Conservation (phyloP, 2,113 vertebrate species). For the Sitta europaea region DNA sequence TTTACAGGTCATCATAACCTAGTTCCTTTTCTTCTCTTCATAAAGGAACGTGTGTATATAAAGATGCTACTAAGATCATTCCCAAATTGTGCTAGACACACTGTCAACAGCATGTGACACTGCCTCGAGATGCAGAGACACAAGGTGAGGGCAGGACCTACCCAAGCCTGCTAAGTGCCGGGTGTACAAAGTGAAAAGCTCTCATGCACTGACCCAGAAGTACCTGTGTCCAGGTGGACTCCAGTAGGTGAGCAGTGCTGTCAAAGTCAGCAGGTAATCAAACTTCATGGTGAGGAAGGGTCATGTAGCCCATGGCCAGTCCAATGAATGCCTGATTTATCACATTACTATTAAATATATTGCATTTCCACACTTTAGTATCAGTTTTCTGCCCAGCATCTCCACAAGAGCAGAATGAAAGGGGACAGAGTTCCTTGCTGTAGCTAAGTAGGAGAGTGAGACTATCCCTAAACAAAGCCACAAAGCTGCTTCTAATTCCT, state of each 20-base stretch:
- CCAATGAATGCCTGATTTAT: neutral
- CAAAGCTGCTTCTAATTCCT: neutral
- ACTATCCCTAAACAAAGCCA: neutral
- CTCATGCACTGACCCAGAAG: neutral
- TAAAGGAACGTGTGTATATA: neutral
- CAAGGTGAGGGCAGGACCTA: neutral
- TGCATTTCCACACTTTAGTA: neutral
- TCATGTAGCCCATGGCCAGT: neutral
- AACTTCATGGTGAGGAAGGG: neutral
- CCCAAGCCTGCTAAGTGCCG: neutral
- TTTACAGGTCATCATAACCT: neutral
- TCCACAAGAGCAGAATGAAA: neutral
- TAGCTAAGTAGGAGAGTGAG: neutral
- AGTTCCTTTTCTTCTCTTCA: neutral
- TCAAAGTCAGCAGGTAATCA: neutral
- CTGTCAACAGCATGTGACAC: neutral
- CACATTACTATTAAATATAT: neutral
- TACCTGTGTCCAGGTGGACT: neutral
- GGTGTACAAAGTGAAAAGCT: neutral
- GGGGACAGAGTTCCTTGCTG: neutral
- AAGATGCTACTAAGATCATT: neutral
- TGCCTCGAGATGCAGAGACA: neutral
- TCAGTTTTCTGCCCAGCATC: neutral
- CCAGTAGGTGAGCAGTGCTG: neutral
- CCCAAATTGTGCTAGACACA: neutral